A percentile compares a stretch with the other conserved stretches of the same genome.
These are phyloP conservation scores for Enteromius mattozi DNA, from an alignment of 2,797 vertebrate species.

Conservation along the genomic window DNA sequence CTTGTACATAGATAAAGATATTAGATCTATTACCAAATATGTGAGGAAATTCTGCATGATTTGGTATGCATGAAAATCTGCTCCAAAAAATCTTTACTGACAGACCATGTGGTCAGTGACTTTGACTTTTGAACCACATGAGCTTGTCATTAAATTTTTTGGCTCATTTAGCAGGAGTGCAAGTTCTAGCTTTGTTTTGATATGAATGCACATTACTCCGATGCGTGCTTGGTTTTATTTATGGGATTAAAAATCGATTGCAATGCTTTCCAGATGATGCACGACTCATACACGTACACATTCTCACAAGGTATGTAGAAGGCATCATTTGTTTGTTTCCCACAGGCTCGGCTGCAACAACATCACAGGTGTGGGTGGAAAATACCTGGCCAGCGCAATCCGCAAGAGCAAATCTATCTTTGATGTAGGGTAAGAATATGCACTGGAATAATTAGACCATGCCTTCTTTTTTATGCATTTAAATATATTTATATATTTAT, in stretches of 20 bases:
- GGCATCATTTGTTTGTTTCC: background rate
- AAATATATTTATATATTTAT: too few relatives aligned
- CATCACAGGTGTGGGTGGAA: conserved; percentile 87
- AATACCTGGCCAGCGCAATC: conserved; percentile 83
- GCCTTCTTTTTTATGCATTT: too few relatives aligned
- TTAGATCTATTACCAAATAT: too few relatives aligned
- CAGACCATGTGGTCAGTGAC: background rate
- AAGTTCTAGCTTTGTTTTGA: background rate
- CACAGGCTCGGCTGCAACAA: conserved; percentile 89
- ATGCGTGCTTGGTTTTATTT: background rate
- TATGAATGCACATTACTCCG: background rate
- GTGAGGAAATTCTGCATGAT: too few relatives aligned
- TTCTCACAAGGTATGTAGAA: background rate
- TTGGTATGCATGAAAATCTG: background rate
- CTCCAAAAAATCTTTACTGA: background rate
- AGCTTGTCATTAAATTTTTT: too few relatives aligned
- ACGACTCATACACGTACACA: background rate
- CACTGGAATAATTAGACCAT: background rate
- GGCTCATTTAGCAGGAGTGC: too few relatives aligned
- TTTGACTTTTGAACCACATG: background rate
- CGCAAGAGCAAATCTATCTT: conserved; percentile 87
- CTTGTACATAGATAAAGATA: background rate
- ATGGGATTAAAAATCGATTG: background rate
- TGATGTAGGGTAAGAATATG: conserved; percentile 86
- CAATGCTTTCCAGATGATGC: background rate